phyloP scores from a whole-genome alignment of 2,888 invertebrate species.

The Aphidius colemani region DNA sequence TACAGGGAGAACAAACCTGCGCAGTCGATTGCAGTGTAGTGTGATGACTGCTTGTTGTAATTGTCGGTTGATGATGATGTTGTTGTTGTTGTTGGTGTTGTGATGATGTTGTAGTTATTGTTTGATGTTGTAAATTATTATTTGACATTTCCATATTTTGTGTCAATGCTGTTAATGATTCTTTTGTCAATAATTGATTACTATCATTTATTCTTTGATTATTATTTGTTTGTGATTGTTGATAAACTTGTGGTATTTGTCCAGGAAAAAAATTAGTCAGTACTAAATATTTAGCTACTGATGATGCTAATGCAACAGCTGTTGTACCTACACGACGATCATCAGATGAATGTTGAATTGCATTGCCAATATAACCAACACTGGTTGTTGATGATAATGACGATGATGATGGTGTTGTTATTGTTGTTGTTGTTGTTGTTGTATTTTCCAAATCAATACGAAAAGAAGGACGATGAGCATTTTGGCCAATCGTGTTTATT shows the following conservation, averaged over 20 bases:
- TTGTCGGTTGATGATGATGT: constrained; percentile 33
- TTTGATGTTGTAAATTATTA: constrained; percentile 50
- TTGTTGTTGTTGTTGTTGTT: no score
- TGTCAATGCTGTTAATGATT: constrained; percentile 46
- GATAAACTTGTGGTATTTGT: constrained; percentile 75
- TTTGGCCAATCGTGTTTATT: constrained; percentile 56
- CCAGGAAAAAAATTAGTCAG: constrained; percentile 80
- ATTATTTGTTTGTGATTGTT: constrained; percentile 61
- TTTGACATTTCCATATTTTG: constrained; percentile 55
- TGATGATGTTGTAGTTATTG: constrained; percentile 48
- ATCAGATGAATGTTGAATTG: constrained; percentile 52
- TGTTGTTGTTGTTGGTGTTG: constrained; percentile 10
- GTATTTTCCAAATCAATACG: constrained; percentile 46
- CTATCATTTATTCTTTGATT: constrained; percentile 64
- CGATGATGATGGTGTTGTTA: no score
- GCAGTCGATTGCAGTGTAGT: constrained; percentile 51
- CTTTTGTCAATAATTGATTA: constrained; percentile 47
- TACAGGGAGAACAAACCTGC: constrained; percentile 55
- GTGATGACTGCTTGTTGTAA: constrained; percentile 47
- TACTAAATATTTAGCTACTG: constrained; percentile 83
- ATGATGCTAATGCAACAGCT: constrained; percentile 71
- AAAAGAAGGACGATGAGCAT: constrained; percentile 54
- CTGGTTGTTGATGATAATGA: constrained; percentile 48
- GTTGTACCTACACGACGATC: constrained; percentile 60
- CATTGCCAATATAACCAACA: constrained; percentile 55